Evolutionary conservation across 2,888 invertebrate species (phyloP).

Genomic region (Mycalesis mineus): DNA sequence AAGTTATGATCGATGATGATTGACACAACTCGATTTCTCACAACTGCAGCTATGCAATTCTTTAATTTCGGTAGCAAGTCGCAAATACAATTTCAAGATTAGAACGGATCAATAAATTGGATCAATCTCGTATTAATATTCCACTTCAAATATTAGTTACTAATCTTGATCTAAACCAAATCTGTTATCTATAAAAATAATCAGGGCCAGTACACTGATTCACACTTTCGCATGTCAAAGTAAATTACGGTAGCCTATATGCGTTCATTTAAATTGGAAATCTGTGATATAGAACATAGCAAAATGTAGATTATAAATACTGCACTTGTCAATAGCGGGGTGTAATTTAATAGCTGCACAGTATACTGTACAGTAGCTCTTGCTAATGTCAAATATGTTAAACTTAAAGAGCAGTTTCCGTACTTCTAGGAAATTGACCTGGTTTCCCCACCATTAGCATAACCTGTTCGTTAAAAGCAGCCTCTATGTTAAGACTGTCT

Average conservation of each 20-base stretch:
- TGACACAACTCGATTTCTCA: no score
- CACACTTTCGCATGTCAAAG: conserved; percentile 1
- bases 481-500: conserved; percentile 1
- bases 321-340: conserved; percentile 14
- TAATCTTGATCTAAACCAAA: neutral
- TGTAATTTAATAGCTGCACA: conserved; percentile 14
- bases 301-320: conserved; percentile 18
- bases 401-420: conserved; percentile 21
- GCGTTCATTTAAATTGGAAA: conserved; percentile 3
- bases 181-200: neutral
- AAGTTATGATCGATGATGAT: no score
- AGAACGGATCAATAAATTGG: no score
- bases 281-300: conserved; percentile 5
- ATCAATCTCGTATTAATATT: no score
- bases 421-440: conserved; percentile 56
- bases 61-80: no score
- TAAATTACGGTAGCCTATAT: conserved; percentile 3
- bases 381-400: conserved; percentile 24
- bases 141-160: neutral
- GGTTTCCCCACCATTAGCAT: conserved; percentile 60
- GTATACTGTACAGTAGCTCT: conserved; percentile 15
- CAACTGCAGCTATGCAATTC: no score
- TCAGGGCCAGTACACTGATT: neutral
- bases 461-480: conserved; percentile 31
- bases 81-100: no score